phyloP scores from a whole-genome alignment of 2,888 invertebrate species.

The Orthosia cruda region DNA sequence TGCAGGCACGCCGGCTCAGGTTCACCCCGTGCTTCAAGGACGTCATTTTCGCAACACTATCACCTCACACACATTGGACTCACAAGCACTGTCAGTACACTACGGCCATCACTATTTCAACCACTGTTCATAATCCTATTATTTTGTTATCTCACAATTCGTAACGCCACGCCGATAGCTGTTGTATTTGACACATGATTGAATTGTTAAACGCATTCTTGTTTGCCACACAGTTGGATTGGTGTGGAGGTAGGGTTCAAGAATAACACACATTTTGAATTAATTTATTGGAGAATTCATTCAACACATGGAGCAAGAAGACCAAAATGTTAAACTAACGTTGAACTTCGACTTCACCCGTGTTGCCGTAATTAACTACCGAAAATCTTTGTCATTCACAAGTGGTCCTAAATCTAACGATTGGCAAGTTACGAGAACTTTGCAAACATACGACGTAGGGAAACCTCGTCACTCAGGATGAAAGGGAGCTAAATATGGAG shows the following conservation, averaged over 20 bases:
- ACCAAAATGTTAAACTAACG: neutral
- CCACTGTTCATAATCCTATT: conserved; percentile 33
- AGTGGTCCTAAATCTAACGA: neutral
- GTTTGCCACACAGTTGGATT: neutral
- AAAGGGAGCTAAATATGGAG: neutral
- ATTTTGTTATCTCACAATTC: conserved; percentile 74
- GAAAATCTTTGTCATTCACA: neutral
- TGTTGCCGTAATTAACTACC: neutral
- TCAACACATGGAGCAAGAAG: neutral
- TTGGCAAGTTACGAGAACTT: too few relatives aligned
- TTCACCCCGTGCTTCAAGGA: conserved; percentile 94
- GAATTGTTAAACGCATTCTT: neutral
- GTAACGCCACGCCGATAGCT: conserved; percentile 84
- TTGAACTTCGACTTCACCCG: neutral
- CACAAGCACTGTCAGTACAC: conserved; percentile 55
- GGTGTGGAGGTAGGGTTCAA: neutral
- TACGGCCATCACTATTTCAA: conserved; percentile 34
- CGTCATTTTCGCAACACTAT: conserved; percentile 85
- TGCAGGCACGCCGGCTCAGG: conserved; percentile 94
- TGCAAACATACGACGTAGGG: neutral
- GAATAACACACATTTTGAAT: neutral
- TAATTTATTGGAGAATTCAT: neutral
- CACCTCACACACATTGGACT: conserved; percentile 76
- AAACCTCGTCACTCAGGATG: neutral
- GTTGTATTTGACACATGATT: conserved; percentile 22